Percentiles rank a stretch among this genome's conserved stretches.
phyloP scores from a whole-genome alignment of 2,113 vertebrate species.

The Phycodurus eques region DNA sequence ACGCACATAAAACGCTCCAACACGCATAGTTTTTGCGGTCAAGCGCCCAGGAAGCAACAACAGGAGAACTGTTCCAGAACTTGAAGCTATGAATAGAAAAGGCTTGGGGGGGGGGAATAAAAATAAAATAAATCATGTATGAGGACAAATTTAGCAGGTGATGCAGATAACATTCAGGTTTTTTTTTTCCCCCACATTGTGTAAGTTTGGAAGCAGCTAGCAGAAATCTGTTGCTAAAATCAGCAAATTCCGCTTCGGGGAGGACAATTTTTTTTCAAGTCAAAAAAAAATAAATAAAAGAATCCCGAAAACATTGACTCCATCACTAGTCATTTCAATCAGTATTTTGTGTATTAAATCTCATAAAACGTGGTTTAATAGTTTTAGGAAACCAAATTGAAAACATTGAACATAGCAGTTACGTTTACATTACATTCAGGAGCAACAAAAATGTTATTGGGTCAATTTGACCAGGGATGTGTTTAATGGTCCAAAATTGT shows the following conservation, averaged over 20 bases:
- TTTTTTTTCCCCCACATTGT: conserved; percentile 4
- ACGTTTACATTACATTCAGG: too few relatives aligned
- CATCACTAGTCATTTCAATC: too few relatives aligned
- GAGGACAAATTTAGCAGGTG: neutral
- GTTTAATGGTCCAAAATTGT: too few relatives aligned
- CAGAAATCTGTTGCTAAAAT: conserved; percentile 1
- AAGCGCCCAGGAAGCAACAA: conserved; percentile 25
- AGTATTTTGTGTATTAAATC: too few relatives aligned
- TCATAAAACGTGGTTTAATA: too few relatives aligned
- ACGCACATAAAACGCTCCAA: conserved; percentile 1
- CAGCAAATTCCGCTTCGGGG: neutral
- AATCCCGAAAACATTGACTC: too few relatives aligned
- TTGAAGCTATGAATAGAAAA: conserved; percentile 7
- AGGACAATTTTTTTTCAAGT: neutral
- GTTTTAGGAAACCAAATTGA: too few relatives aligned
- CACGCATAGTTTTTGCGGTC: conserved; percentile 42
- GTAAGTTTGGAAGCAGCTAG: conserved; percentile 1
- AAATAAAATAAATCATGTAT: conserved; percentile 31
- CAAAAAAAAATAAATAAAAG: too few relatives aligned
- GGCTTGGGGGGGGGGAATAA: neutral
- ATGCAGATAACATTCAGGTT: neutral
- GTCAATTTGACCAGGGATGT: too few relatives aligned
- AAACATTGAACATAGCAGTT: too few relatives aligned
- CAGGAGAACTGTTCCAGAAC: conserved; percentile 13
- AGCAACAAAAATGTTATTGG: too few relatives aligned